phyloP scores from a whole-genome alignment of 2,113 vertebrate genomes.

The Rhipidura dahli region DNA sequence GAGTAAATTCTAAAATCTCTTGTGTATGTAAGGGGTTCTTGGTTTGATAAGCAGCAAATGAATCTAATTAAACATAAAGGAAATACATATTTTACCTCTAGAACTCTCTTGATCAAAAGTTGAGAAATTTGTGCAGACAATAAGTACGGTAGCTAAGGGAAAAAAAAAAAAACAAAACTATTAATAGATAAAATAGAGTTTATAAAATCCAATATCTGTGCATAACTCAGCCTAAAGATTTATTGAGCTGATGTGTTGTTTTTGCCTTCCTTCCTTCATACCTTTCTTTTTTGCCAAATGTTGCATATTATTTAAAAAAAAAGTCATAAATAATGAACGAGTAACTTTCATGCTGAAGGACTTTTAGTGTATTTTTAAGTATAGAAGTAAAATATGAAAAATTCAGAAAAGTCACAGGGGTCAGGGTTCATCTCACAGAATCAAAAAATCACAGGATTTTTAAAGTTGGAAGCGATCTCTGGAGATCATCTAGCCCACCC shows the following conservation, averaged over 20 bases:
- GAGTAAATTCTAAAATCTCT: neutral
- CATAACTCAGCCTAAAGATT: neutral
- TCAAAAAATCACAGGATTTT: neutral
- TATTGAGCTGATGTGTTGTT: neutral
- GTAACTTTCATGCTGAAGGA: neutral
- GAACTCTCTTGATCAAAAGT: neutral
- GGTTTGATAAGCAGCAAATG: neutral
- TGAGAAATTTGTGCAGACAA: neutral
- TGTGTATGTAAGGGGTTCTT: neutral
- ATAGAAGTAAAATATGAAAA: neutral
- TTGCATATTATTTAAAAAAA: neutral
- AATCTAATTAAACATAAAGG: neutral
- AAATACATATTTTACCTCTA: neutral
- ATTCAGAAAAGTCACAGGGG: neutral
- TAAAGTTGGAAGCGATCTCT: neutral
- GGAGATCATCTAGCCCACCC: neutral
- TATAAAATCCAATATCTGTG: neutral
- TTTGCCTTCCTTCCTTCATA: neutral
- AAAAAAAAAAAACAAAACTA: neutral
- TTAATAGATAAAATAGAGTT: neutral
- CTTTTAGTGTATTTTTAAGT: neutral
- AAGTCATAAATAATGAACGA: neutral
- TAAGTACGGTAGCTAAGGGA: neutral
- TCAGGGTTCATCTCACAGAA: neutral
- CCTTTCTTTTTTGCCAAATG: neutral